Conservation (phyloP, 2,888 invertebrate species). For the Ypsolopha sequella region DNA sequence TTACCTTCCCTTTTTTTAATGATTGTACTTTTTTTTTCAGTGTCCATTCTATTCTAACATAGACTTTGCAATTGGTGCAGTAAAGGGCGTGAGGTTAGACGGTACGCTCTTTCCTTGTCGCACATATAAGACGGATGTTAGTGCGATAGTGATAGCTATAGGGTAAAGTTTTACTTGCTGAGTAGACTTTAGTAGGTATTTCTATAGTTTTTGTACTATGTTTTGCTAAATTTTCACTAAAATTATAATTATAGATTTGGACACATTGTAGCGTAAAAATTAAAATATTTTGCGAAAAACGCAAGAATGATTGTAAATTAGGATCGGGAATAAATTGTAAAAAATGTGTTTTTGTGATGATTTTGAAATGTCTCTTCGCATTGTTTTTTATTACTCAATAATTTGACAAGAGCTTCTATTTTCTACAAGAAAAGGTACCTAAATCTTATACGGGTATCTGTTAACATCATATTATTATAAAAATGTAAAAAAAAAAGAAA, state of each 20-base stretch:
- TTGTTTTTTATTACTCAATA: conserved; percentile 25
- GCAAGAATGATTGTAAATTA: conserved; percentile 33
- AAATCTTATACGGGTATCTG: conserved; percentile 34
- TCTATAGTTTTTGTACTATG: conserved; percentile 70
- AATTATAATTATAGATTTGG: conserved; percentile 53
- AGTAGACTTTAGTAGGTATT: conserved; percentile 64
- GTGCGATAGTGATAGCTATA: conserved; percentile 64
- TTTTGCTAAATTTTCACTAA: conserved; percentile 71
- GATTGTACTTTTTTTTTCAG: conserved; percentile 4
- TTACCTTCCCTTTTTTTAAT: not conserved
- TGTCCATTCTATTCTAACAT: conserved; percentile 34
- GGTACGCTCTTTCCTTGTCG: conserved; percentile 27
- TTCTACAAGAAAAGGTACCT: conserved; percentile 45
- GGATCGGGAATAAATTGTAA: conserved; percentile 17
- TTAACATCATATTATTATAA: conserved; percentile 1
- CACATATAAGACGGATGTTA: conserved; percentile 35
- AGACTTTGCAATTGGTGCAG: conserved; percentile 43
- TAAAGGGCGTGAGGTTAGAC: conserved; percentile 18
- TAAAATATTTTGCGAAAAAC: conserved; percentile 36
- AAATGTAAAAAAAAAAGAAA: not conserved
- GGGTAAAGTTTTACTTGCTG: conserved; percentile 62
- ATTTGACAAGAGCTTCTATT: conserved; percentile 48
- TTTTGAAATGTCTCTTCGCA: conserved; percentile 16
- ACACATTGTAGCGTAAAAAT: conserved; percentile 46
- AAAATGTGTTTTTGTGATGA: conserved; percentile 12